Conservation (phyloP, 2,113 vertebrate genomes). For the Notothenia rossii region DNA sequence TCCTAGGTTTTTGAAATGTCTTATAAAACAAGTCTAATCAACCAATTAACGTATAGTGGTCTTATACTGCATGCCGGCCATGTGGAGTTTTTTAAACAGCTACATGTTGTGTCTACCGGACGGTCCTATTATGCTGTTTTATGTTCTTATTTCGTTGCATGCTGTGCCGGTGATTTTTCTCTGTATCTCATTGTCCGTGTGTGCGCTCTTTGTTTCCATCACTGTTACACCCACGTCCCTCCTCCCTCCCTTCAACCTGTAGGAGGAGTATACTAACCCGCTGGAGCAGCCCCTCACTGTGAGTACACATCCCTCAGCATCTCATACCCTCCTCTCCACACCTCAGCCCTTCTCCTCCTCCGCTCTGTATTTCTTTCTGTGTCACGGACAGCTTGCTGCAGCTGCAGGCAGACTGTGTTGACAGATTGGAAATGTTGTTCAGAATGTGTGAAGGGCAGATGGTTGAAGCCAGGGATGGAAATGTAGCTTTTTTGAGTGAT, state of each 20-base stretch:
- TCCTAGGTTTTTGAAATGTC: neutral
- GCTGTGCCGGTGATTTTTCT: constrained; percentile 57
- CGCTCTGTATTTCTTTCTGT: constrained; percentile 31
- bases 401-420: constrained; percentile 60
- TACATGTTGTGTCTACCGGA: constrained; percentile 11
- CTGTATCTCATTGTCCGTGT: constrained; percentile 70
- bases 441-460: neutral
- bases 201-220: constrained; percentile 76
- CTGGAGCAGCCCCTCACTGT: constrained; percentile 95
- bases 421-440: constrained; percentile 28
- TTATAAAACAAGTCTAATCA: neutral
- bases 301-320: constrained; percentile 84
- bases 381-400: constrained; percentile 38
- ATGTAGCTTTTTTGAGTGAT: constrained; percentile 2
- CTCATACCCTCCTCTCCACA: constrained; percentile 53
- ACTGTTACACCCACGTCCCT: constrained; percentile 64
- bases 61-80: neutral
- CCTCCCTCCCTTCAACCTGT: constrained; percentile 66
- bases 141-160: constrained; percentile 61
- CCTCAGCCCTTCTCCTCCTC: constrained; percentile 34
- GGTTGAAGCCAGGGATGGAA: constrained; percentile 16
- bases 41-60: neutral
- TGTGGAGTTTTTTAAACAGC: neutral
- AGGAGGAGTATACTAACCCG: constrained; percentile 93
- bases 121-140: constrained; percentile 23